Evolutionary conservation across 2,797 vertebrate genomes (phyloP), one percentile per base, ranked within the genome.

Genomic region (Danio tinwini): DNA sequence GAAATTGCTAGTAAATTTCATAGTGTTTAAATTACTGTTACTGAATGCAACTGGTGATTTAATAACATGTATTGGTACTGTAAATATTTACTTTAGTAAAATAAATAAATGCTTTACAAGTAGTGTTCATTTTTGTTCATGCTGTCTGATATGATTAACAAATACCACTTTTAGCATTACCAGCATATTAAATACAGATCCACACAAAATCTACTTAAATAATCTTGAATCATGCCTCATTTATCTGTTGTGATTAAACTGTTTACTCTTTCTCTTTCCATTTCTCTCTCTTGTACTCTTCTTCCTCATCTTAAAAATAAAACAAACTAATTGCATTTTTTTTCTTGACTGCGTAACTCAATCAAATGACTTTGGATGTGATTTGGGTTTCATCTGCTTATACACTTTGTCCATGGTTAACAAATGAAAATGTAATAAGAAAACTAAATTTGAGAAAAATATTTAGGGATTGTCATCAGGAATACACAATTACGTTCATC

Each of bases 351-450:
- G 44, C 44, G 17, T 39, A 74, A 59, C 5, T 0, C 14, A 62
- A 74, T 50, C 71, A 74, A 12, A 61, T 29, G 16, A 12, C 19
- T 74, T 61, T 61, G 16, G 21, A 7, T 29, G 9, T 61, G 71
- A 8, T 59, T 29, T 29, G 9, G 6, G 61, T 62, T 50, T 47
- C 14, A 74, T 61, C 42, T 73, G 55, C 19, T 59, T 49, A 12
- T 45, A 74, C 14, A 47, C 13, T 47, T 47, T 47, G 6, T 65
- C 19, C 52, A 13, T 37, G 44, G 53, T 45, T 63, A 39, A 44
- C 52, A 37, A 77, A 77, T 77, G 44, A 77, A 39, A 68, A 72
- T 55, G 37, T 21, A 67, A 65, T 52, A 56, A 44, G 10, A 44
- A 76, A 67, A 52, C 47, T 3, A 9, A 42, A 63, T 75, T 63